Percentiles rank a stretch among this genome's conserved stretches.
Conservation (phyloP, 2,888 invertebrate species). For the Lysandra coridon region DNA sequence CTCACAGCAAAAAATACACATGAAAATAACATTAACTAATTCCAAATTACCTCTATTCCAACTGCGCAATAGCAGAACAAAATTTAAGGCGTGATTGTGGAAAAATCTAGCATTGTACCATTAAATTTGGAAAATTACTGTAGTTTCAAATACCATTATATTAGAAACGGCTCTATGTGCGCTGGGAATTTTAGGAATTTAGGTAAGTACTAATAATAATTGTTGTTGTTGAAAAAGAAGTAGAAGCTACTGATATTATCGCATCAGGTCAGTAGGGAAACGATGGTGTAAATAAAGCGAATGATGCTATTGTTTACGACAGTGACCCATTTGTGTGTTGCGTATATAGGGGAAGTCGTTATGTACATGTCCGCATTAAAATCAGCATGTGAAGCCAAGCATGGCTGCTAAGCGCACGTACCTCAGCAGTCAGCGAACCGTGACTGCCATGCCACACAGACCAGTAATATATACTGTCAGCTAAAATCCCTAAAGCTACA, state of each 20-base stretch:
- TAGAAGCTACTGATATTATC: not conserved
- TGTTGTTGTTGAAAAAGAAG: not conserved
- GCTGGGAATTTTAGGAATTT: too few species aligned
- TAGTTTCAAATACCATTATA: too few species aligned
- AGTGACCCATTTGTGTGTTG: conserved; percentile 23
- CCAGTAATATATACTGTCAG: not conserved
- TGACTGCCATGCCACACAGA: conserved; percentile 28
- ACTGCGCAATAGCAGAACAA: not conserved
- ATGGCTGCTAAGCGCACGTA: conserved; percentile 31
- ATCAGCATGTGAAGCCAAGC: conserved; percentile 31
- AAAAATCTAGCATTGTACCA: not conserved
- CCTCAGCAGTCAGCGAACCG: conserved; percentile 30
- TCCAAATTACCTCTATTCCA: not conserved
- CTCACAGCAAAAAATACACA: conserved; percentile 15
- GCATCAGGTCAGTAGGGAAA: conserved; percentile 17
- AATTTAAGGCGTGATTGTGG: not conserved
- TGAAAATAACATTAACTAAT: conserved; percentile 4
- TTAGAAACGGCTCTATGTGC: too few species aligned
- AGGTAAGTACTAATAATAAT: too few species aligned
- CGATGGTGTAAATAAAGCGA: not conserved
- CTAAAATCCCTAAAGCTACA: conserved; percentile 9
- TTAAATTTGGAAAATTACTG: too few species aligned
- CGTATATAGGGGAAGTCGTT: conserved; percentile 31
- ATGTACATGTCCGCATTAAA: conserved; percentile 33
- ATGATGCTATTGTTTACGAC: conserved; percentile 14